Evolutionary conservation across 2,113 vertebrate species (phyloP).

Genomic region (Ameiurus melas): DNA sequence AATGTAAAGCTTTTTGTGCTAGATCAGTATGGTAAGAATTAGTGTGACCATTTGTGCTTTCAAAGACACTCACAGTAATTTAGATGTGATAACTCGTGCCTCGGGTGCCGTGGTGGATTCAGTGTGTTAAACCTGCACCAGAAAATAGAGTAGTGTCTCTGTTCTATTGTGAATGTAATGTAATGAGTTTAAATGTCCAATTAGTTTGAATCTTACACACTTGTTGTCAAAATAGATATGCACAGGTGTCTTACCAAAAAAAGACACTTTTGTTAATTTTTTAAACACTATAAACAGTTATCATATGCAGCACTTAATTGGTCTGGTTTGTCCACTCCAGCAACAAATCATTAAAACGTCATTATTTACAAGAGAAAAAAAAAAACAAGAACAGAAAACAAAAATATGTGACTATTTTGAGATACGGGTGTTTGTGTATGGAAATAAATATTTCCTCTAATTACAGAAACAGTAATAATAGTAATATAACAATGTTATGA

Average conservation of each 20-base stretch:
- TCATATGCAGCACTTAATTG: constrained; percentile 31
- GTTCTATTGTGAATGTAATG: not conserved
- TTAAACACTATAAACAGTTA: constrained; percentile 57
- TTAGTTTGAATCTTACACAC: not conserved
- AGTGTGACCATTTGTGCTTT: constrained; percentile 51
- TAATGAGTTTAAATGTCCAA: not conserved
- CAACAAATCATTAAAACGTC: constrained; percentile 39
- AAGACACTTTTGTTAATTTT: constrained; percentile 38
- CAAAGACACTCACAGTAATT: not conserved
- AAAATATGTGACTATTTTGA: constrained; percentile 32
- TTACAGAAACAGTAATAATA: constrained; percentile 70
- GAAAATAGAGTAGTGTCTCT: constrained; percentile 44
- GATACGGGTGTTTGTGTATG: constrained; percentile 46
- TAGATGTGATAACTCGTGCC: not conserved
- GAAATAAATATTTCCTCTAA: constrained; percentile 53
- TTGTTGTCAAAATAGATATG: constrained; percentile 31
- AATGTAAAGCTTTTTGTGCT: not conserved
- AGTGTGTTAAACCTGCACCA: constrained; percentile 24
- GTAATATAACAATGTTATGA: constrained; percentile 65
- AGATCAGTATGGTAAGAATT: constrained; percentile 39
- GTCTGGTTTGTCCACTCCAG: constrained; percentile 41
- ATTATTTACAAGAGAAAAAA: constrained; percentile 51
- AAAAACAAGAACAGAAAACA: constrained; percentile 9
- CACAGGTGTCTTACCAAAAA: constrained; percentile 42
- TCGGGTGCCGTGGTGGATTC: constrained; percentile 5